Evolutionary conservation across 1,140 invertebrate species (phyloP).

Genomic region (Brachionus sp.): DNA sequence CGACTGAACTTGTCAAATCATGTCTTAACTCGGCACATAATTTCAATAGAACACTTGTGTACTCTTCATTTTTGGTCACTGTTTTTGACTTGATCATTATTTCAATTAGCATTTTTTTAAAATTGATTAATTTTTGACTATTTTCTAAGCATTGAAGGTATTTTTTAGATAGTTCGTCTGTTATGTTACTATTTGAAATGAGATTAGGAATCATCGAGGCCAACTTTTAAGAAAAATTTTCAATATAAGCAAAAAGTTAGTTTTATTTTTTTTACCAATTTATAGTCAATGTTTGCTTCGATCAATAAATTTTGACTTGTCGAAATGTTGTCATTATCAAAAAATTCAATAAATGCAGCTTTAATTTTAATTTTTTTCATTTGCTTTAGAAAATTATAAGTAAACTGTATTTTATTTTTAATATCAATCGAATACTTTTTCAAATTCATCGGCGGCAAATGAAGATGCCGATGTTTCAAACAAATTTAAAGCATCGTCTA

Average conservation of each 20-base stretch:
- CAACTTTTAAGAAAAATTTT: background rate
- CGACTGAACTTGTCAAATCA: background rate
- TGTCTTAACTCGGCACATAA: background rate
- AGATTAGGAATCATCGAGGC: background rate
- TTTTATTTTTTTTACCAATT: background rate
- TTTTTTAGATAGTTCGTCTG: background rate
- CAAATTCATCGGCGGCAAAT: background rate
- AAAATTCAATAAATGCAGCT: slow-evolving; percentile 22
- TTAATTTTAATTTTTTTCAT: slow-evolving; percentile 34
- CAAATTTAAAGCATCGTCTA: slow-evolving; percentile 26
- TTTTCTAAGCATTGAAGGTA: background rate
- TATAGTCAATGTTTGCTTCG: background rate
- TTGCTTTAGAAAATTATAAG: background rate
- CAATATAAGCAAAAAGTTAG: background rate
- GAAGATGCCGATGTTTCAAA: background rate
- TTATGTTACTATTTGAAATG: background rate
- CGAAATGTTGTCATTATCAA: background rate
- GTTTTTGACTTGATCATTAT: background rate
- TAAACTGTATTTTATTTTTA: background rate
- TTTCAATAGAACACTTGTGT: background rate
- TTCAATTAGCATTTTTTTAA: background rate
- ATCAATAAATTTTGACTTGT: background rate
- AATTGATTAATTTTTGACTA: background rate
- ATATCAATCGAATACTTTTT: background rate
- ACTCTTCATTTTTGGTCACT: slow-evolving; percentile 10